Evolutionary conservation across 2,888 invertebrate genomes (phyloP).

Genomic region (Eupeodes luniger): DNA sequence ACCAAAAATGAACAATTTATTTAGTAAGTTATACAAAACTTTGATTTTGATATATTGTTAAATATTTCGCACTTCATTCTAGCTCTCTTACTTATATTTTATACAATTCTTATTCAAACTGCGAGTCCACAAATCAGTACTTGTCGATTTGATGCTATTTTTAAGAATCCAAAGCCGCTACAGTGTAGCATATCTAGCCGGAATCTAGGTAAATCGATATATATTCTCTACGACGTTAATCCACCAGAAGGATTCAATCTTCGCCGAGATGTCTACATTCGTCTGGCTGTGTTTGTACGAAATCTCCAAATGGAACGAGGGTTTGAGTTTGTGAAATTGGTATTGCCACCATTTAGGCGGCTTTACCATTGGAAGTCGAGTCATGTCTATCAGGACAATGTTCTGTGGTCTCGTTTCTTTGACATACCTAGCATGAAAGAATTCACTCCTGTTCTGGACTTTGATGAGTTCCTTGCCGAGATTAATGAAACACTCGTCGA

Average conservation of each 20-base stretch:
- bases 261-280: constrained; percentile 97
- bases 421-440: constrained; percentile 90
- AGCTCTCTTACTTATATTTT: constrained; percentile 59
- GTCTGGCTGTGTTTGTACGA: constrained; percentile 93
- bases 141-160: constrained; percentile 46
- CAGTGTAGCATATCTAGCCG: constrained; percentile 47
- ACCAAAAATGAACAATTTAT: constrained; percentile 53
- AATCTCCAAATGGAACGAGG: constrained; percentile 86
- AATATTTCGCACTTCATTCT: neutral
- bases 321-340: constrained; percentile 85
- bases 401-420: constrained; percentile 94
- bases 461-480: constrained; percentile 91
- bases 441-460: constrained; percentile 92
- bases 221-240: constrained; percentile 96
- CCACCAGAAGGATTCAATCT: constrained; percentile 98
- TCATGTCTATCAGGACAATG: constrained; percentile 85
- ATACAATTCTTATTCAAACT: constrained; percentile 51
- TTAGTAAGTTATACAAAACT: constrained; percentile 29
- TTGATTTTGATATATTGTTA: no score
- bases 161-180: constrained; percentile 21
- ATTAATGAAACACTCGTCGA: constrained; percentile 79
- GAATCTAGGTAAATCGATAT: constrained; percentile 82
- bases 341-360: constrained; percentile 96
- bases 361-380: constrained; percentile 95
- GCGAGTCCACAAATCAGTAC: constrained; percentile 51